Evolutionary conservation across 1,140 invertebrate species (phyloP).

Genomic region (Pogonus chalceus): DNA sequence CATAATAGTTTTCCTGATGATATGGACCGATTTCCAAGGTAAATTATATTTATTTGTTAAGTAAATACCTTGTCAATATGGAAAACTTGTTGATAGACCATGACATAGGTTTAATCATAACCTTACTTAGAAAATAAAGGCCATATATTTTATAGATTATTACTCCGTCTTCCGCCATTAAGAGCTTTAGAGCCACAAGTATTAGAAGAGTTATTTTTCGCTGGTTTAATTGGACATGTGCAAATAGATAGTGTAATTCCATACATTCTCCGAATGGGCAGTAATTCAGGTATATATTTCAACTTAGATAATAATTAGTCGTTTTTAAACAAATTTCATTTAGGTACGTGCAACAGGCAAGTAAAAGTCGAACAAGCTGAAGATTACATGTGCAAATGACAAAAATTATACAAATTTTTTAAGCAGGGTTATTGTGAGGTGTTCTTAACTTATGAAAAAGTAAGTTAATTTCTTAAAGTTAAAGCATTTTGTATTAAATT

Average conservation of each 20-base stretch:
- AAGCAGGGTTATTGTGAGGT: neutral
- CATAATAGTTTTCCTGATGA: conserved; percentile 38
- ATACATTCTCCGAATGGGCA: conserved; percentile 74
- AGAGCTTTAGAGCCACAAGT: conserved; percentile 65
- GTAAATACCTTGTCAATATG: neutral
- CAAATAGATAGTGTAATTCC: conserved; percentile 89
- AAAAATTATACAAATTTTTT: no score
- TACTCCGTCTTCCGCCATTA: conserved; percentile 67
- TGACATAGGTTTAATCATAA: neutral
- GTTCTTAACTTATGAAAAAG: no score
- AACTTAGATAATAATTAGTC: conserved; percentile 11
- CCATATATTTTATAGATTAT: conserved; percentile 32
- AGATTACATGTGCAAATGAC: conserved; percentile 29
- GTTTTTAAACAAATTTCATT: neutral
- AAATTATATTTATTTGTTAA: no score
- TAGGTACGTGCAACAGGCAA: conserved; percentile 18
- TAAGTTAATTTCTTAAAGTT: neutral
- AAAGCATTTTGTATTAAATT: conserved; percentile 1
- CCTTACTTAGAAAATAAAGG: no score
- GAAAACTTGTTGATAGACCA: neutral
- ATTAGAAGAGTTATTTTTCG: conserved; percentile 88
- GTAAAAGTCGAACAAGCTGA: conserved; percentile 28
- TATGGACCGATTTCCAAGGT: conserved; percentile 51
- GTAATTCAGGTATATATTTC: neutral
- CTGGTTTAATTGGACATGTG: conserved; percentile 82